Base-by-base conservation (phyloP, 2,113 vertebrate species). In the Sakesphorus luctuosus region DNA sequence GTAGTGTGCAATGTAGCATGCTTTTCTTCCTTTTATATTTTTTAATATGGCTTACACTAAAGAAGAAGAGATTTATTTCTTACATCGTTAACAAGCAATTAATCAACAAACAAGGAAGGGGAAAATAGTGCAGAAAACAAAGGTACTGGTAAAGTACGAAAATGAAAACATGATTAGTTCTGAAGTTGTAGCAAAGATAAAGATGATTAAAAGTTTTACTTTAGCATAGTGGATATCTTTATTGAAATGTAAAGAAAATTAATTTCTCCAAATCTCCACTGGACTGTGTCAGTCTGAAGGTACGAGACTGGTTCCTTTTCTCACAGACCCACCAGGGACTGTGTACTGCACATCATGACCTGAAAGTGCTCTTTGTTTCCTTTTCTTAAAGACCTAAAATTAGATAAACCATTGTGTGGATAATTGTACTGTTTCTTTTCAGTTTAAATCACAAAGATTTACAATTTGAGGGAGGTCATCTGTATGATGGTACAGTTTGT, bases 261-360 rank as follows among this genome's bases (percentile, higher is more conserved):
- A 80, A 13, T 43, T 84, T 90, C 49, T 85, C 71, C 43, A 68
- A 36, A 65, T 79, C 71, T 36, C 21, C 78, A 65, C 13, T 71
- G 55, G 83, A 77, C 63, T 74, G 20, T 63, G 61, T 43, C 69
- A 76, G 23, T 43, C n/a, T 3, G 4, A 79, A 81, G 38, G 62
- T 69, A 53, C 1, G 0, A 61, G 38, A 58, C 33, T 21, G 66
- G 62, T 36, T 95, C 84, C 40, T 84, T 49, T 67, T 11, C 38
- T 25, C 55, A n/a, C n/a, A n/a, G 80, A 59, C 55, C 72, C 77
- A 84, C 8, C 8, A 78, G 66, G 49, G 67, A 65, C 73, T 73
- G n/a, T 5, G n/a, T 5, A 55, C 71, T 28, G 66, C 63, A 85
- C 0, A 0, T 13, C 0, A 0, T 38, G 49, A 89, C 65, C 84